Conservation (phyloP, 2,113 vertebrate species). For the Rhineura floridana region DNA sequence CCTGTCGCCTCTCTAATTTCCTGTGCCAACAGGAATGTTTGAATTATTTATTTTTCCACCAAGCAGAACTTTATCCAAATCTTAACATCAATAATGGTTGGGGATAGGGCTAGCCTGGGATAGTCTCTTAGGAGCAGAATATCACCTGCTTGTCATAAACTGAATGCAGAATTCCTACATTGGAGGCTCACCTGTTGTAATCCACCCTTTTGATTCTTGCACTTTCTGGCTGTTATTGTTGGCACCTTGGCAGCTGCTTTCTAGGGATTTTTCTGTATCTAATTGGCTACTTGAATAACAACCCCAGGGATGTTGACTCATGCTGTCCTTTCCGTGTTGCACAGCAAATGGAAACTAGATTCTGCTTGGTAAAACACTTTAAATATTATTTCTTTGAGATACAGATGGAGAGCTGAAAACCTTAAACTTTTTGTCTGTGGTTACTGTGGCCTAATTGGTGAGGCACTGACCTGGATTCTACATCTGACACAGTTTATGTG, state of each 20-base stretch:
- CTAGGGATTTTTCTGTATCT: neutral
- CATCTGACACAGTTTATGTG: neutral
- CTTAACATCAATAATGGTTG: too few relatives aligned
- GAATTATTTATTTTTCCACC: neutral
- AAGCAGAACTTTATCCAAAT: neutral
- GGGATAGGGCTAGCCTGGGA: neutral
- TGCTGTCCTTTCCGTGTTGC: neutral
- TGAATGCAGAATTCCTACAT: neutral
- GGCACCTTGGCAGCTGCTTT: neutral
- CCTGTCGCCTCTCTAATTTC: neutral
- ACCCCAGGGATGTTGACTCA: neutral
- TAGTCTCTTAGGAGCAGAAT: neutral
- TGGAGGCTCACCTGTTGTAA: neutral
- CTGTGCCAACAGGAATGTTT: neutral
- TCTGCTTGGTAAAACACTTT: neutral
- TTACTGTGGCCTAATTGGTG: slow-evolving; percentile 10
- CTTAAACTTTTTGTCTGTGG: neutral
- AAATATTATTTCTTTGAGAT: neutral
- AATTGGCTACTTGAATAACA: neutral
- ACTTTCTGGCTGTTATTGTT: neutral
- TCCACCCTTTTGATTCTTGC: neutral
- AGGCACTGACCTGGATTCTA: neutral
- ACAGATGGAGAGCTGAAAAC: neutral
- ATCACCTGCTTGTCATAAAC: neutral
- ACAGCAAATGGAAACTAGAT: neutral